These are phyloP conservation scores for Catocala fraxini DNA, from an alignment of 2,888 invertebrate species.

Conservation along the genomic window DNA sequence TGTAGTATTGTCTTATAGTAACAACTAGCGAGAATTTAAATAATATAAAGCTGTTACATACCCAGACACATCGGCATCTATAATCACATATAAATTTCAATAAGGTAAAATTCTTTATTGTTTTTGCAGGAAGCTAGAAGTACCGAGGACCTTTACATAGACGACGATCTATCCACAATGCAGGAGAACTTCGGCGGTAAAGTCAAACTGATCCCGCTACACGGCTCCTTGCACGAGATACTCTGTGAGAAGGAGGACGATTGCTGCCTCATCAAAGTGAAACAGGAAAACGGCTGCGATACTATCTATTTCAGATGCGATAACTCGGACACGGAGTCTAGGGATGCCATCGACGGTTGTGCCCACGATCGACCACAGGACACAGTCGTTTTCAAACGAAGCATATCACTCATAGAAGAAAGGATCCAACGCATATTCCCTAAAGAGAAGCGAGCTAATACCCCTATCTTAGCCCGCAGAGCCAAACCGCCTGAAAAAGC, in stretches of 20 bases:
- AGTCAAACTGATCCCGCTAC: conserved; percentile 78
- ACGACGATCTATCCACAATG: conserved; percentile 84
- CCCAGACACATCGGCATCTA: too few relatives aligned
- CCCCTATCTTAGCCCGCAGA: conserved; percentile 41
- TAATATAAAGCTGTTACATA: too few relatives aligned
- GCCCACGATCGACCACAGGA: conserved; percentile 58
- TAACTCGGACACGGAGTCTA: conserved; percentile 74
- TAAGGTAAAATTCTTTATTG: too few relatives aligned
- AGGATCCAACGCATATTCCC: conserved; percentile 74
- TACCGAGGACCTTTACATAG: conserved; percentile 87
- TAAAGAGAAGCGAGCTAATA: conserved; percentile 63
- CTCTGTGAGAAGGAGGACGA: conserved; percentile 82
- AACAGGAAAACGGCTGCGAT: conserved; percentile 82
- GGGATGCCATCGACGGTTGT: conserved; percentile 73
- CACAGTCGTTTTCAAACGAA: conserved; percentile 79
- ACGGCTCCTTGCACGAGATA: conserved; percentile 82
- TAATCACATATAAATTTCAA: too few relatives aligned
- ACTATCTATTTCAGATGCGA: conserved; percentile 79
- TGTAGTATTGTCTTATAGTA: too few relatives aligned
- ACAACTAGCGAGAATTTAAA: too few relatives aligned
- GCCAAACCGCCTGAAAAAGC: conserved; percentile 42
- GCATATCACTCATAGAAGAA: conserved; percentile 79
- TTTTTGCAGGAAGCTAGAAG: conserved; percentile 80
- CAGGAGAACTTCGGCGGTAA: conserved; percentile 81
- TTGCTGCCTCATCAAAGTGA: conserved; percentile 82